Evolutionary conservation across 2,113 vertebrate species (phyloP), one percentile per base, ranked within the genome.

Genomic region (Pipra filicauda): DNA sequence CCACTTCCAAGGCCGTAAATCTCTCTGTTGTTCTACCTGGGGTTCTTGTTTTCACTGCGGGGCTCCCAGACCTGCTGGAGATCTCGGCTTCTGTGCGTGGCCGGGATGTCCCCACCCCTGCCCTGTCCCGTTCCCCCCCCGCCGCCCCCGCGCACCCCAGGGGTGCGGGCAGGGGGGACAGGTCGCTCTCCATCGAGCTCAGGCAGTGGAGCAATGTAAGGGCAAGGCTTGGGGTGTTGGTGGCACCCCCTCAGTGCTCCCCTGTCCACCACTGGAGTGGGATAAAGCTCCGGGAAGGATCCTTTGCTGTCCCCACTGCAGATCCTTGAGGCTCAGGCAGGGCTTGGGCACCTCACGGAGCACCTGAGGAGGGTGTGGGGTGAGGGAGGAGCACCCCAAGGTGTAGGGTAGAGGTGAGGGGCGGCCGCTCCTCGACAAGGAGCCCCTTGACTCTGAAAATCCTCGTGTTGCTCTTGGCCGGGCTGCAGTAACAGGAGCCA

Each of bases 1-100:
- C 84, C 72, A 37, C 89, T 84, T 96, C 92, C 95, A 96, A 93
- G 37, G 84, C 93, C 3, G 8, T 88, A 96, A 96, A 97, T 95
- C 84, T 66, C 76, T 43, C 28, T 48, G 85, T 88, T 88, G 82
- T 66, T 79, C 89, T 96, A 92, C 88, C 93, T 91, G 93, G 46
- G 31, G 75, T 72, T 92, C 88, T 79, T 92, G 87, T 91, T 94
- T 96, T 80, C 87, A 37, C 87, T 69, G 72, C 9, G 21, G 54
- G 62, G 44, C 84, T 92, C 91, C 82, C 91, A 93, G 85, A 66
- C 30, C 79, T 43, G 88, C 90, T 84, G 85, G 55, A 94, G 79
- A 71, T 80, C 57, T 70, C 20, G 0, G 75, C 96, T 96, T 44
- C 93, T 41, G 88, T 94, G 59, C 64, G 0, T 2, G 62, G 66